Percentiles rank a stretch among this genome's conserved stretches.
phyloP scores from a whole-genome alignment of 2,797 vertebrate genomes.

The Squalus acanthias region DNA sequence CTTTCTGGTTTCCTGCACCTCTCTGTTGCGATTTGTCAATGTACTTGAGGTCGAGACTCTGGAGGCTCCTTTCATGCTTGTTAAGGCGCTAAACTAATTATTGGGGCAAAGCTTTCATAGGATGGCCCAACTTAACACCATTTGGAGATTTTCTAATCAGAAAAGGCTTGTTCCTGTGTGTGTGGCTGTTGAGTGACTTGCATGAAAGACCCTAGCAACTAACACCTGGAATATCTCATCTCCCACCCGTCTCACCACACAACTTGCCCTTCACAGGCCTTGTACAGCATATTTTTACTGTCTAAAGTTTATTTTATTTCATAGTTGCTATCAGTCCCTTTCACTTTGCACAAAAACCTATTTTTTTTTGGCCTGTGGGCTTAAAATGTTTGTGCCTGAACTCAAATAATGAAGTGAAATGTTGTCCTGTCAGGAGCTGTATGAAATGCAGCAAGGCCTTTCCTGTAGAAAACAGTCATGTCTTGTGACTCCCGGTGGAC shows the following conservation, averaged over 20 bases:
- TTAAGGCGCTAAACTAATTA: background rate
- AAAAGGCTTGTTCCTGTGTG: background rate
- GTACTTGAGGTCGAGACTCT: no score
- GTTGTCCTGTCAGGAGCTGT: background rate
- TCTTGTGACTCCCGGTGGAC: background rate
- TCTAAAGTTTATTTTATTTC: background rate
- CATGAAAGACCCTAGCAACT: background rate
- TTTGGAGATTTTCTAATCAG: background rate
- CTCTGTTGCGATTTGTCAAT: background rate
- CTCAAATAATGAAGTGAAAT: constrained; percentile 10
- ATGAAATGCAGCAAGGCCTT: background rate
- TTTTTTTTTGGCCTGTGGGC: background rate
- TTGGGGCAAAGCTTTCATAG: background rate
- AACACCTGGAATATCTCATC: background rate
- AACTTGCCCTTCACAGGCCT: background rate
- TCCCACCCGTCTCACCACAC: background rate
- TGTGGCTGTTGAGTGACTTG: background rate
- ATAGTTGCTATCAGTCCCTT: background rate
- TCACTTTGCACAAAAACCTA: background rate
- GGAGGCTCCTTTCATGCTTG: background rate
- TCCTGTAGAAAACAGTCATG: background rate
- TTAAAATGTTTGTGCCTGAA: background rate
- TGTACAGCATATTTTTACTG: background rate
- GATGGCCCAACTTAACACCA: no score
- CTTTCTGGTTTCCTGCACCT: background rate